Evolutionary conservation across 2,797 vertebrate species (phyloP).

Genomic region (Chaunax sp.): DNA sequence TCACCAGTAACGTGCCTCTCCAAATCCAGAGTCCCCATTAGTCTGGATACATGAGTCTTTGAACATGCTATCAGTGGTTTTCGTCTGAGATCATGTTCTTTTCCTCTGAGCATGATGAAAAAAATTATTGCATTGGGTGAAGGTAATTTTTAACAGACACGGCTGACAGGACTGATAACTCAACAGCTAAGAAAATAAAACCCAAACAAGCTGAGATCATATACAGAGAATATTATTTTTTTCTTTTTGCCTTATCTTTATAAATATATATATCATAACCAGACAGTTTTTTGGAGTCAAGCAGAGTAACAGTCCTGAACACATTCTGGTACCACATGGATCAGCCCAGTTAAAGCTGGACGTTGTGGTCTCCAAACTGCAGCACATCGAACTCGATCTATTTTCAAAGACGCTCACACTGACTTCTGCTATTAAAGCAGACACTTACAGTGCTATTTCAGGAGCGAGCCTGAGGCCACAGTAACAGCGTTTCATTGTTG

Average conservation of each 20-base stretch:
- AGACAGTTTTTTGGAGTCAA: conserved; percentile 32
- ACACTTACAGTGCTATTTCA: conserved; percentile 64
- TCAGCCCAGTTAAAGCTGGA: conserved; percentile 48
- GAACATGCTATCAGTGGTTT: neutral
- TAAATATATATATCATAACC: conserved; percentile 17
- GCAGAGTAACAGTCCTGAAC: conserved; percentile 28
- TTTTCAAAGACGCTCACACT: conserved; percentile 61
- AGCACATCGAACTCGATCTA: conserved; percentile 39
- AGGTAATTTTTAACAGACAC: neutral
- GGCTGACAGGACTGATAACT: neutral
- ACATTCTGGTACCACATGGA: conserved; percentile 51
- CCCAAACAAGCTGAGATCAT: neutral
- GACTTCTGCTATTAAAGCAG: conserved; percentile 67
- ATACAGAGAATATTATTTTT: neutral
- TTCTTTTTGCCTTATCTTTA: neutral
- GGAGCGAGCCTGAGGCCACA: conserved; percentile 57
- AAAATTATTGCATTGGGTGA: neutral
- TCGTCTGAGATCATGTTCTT: neutral
- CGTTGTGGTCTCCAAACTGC: conserved; percentile 59
- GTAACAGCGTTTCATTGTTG: conserved; percentile 67
- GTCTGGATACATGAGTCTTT: neutral
- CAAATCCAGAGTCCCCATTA: neutral
- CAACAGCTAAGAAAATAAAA: neutral
- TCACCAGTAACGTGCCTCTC: neutral
- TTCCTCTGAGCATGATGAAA: neutral